phyloP scores from a whole-genome alignment of 2,113 vertebrate species.

The Lontra canadensis region DNA sequence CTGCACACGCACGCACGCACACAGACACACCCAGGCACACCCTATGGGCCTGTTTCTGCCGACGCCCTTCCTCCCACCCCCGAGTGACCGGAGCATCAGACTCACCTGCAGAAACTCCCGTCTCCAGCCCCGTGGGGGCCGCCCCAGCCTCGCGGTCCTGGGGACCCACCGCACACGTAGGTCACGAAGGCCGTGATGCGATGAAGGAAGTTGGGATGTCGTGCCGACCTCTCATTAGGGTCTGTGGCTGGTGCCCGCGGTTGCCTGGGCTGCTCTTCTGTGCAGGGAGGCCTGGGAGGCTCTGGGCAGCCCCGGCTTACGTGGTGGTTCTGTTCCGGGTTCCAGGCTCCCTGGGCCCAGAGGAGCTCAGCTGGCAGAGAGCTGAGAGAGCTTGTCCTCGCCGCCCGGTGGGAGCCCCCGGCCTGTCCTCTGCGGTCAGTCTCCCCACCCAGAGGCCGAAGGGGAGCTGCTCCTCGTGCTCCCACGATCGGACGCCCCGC shows the following conservation, averaged over 20 bases:
- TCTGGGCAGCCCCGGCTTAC: accelerated
- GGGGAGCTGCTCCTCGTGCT: accelerated
- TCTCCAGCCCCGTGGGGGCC: accelerated
- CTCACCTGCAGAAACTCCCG: background rate
- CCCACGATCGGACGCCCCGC: accelerated
- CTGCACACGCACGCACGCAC: background rate
- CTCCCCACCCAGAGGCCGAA: background rate
- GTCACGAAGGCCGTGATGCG: accelerated
- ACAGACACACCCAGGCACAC: background rate
- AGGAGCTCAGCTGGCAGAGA: background rate
- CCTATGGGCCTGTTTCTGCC: too few species aligned
- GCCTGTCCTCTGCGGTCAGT: accelerated
- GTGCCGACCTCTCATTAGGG: accelerated
- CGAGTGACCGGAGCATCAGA: accelerated
- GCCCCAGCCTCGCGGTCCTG: accelerated
- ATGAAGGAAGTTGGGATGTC: accelerated
- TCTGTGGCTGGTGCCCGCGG: accelerated
- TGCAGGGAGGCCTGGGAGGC: background rate
- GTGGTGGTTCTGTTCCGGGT: background rate
- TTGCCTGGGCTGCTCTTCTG: accelerated
- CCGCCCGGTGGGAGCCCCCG: background rate
- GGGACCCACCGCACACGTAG: accelerated
- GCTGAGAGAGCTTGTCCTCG: accelerated
- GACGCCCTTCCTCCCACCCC: too few species aligned
- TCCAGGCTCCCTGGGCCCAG: background rate